Percentiles rank a stretch among this genome's conserved stretches.
These are phyloP conservation scores for Chrysocyon brachyurus DNA, from an alignment of 2,797 vertebrate genomes.

Conservation along the genomic window DNA sequence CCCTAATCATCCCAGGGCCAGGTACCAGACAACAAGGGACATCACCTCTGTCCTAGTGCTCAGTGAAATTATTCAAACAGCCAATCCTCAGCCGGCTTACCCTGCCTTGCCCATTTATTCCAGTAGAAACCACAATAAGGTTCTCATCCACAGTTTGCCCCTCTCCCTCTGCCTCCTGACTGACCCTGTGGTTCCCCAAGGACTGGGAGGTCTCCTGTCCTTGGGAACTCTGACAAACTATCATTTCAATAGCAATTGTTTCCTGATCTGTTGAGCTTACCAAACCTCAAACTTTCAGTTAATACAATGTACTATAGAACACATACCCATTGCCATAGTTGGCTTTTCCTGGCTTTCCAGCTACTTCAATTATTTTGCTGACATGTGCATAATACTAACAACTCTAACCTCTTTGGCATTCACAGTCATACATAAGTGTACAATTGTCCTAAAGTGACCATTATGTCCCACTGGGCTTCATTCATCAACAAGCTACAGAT, in stretches of 20 bases:
- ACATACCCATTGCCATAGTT: neutral
- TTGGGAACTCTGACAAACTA: neutral
- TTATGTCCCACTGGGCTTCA: neutral
- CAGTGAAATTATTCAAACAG: neutral
- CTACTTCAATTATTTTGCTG: neutral
- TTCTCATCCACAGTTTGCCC: no score
- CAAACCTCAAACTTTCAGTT: neutral
- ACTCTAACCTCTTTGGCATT: neutral
- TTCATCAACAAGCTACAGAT: neutral
- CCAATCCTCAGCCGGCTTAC: neutral
- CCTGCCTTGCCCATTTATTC: neutral
- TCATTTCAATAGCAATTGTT: neutral
- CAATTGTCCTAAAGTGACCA: neutral
- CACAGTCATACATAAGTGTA: neutral
- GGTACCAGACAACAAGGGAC: neutral
- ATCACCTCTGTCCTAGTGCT: neutral
- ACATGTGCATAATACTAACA: neutral
- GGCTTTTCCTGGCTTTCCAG: neutral
- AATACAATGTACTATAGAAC: neutral
- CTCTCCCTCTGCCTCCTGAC: neutral
- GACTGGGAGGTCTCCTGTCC: neutral
- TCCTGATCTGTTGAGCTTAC: neutral
- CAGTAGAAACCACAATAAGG: neutral
- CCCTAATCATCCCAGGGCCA: neutral
- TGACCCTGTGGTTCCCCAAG: neutral